phyloP scores from a whole-genome alignment of 2,797 vertebrate species.

The Tauraco hartlaubi region DNA sequence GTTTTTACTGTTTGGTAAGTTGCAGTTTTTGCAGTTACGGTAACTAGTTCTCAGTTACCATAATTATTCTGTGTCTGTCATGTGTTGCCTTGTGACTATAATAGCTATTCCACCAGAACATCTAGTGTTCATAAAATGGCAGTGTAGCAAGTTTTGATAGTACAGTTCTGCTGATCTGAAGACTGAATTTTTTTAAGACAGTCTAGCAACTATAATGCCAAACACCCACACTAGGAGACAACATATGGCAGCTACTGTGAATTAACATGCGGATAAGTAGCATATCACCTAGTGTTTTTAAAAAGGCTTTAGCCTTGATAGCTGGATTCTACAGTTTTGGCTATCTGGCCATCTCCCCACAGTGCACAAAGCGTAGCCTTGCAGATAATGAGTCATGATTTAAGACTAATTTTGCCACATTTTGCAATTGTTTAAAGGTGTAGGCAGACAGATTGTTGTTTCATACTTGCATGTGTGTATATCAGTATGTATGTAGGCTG shows the following conservation, averaged over 20 bases:
- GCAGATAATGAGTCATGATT: fast-evolving
- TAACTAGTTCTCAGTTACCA: neutral
- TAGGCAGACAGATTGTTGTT: neutral
- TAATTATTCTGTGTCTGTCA: neutral
- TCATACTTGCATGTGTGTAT: fast-evolving
- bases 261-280: neutral
- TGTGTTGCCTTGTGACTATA: neutral
- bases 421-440: neutral
- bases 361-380: fast-evolving
- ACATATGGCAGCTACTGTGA: slow-evolving; percentile 28
- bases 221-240: slow-evolving; percentile 45
- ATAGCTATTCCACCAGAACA: neutral
- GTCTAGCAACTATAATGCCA: slow-evolving; percentile 55
- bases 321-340: neutral
- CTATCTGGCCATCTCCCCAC: neutral
- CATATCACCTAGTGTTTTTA: neutral
- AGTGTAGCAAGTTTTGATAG: neutral
- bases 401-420: fast-evolving
- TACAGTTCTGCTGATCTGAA: neutral
- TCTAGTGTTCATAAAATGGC: neutral
- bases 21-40: too few species aligned
- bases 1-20: too few species aligned
- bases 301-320: neutral
- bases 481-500: fast-evolving
- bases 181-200: neutral